These are phyloP conservation scores for Nemoura dubitans DNA, from an alignment of 2,888 invertebrate genomes.

Conservation along the genomic window DNA sequence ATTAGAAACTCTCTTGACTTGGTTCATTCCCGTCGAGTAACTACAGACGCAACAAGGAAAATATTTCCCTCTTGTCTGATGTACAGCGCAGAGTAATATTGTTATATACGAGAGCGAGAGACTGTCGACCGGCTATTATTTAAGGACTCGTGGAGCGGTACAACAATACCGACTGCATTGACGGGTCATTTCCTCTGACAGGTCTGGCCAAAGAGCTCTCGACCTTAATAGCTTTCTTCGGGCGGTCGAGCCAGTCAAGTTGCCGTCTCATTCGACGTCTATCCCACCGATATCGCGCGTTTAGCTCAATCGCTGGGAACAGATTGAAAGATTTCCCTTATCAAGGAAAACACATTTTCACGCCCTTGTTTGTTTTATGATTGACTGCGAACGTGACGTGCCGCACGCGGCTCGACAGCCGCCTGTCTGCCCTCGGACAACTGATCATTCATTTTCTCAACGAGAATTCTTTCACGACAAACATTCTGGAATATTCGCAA, in stretches of 20 bases:
- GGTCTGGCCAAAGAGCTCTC: not conserved
- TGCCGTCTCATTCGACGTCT: not conserved
- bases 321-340: constrained; percentile 7
- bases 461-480: not conserved
- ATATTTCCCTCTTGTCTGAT: not conserved
- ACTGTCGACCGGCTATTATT: not conserved
- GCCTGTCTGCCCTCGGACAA: not conserved
- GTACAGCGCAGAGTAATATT: not conserved
- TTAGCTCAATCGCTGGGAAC: not conserved
- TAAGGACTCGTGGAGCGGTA: not conserved
- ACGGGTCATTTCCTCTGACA: not conserved
- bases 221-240: not conserved
- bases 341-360: constrained; percentile 12
- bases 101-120: not conserved
- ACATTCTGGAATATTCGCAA: not conserved
- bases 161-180: not conserved
- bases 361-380: constrained; percentile 12
- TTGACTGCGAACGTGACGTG: not conserved
- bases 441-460: not conserved
- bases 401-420: not conserved
- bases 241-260: not conserved
- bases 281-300: not conserved
- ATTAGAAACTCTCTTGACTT: constrained; percentile 25
- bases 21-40: not conserved
- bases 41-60: not conserved